These are phyloP conservation scores for Tricholaema leucomelas DNA, from an alignment of 2,113 vertebrate species.

Conservation along the genomic window DNA sequence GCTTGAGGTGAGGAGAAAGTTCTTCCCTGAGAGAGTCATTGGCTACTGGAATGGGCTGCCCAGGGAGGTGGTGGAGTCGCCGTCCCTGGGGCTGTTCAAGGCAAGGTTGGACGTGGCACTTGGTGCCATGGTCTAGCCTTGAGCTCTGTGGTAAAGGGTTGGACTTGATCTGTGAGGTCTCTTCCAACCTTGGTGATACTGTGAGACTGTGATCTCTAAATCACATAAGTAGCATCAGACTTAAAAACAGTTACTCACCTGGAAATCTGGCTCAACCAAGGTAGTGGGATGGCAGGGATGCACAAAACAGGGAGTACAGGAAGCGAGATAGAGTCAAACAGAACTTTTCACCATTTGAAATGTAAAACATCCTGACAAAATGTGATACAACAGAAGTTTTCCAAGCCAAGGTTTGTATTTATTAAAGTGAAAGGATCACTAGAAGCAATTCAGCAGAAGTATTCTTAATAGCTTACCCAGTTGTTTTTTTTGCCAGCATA, in stretches of 20 bases:
- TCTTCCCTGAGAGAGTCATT: too few species aligned
- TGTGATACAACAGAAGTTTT: background rate
- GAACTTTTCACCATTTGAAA: background rate
- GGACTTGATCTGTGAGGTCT: too few species aligned
- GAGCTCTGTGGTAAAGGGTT: too few species aligned
- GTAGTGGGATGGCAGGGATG: background rate
- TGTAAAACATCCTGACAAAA: background rate
- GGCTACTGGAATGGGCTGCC: too few species aligned
- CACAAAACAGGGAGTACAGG: background rate
- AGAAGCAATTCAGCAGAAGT: background rate
- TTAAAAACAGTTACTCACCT: background rate
- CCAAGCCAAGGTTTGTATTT: background rate
- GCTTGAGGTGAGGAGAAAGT: too few species aligned
- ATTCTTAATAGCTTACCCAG: conserved; percentile 83
- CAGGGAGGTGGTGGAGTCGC: too few species aligned
- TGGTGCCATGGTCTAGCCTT: too few species aligned
- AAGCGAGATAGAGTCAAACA: background rate
- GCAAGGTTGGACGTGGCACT: too few species aligned
- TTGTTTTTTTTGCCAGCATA: conserved; percentile 96
- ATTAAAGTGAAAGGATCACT: background rate
- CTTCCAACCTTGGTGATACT: too few species aligned
- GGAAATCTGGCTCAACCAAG: background rate
- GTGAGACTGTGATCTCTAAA: too few species aligned
- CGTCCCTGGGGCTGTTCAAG: too few species aligned
- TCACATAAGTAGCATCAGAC: background rate